Evolutionary conservation across 2,888 invertebrate species (phyloP).

Genomic region (Diachrysia chrysitis): DNA sequence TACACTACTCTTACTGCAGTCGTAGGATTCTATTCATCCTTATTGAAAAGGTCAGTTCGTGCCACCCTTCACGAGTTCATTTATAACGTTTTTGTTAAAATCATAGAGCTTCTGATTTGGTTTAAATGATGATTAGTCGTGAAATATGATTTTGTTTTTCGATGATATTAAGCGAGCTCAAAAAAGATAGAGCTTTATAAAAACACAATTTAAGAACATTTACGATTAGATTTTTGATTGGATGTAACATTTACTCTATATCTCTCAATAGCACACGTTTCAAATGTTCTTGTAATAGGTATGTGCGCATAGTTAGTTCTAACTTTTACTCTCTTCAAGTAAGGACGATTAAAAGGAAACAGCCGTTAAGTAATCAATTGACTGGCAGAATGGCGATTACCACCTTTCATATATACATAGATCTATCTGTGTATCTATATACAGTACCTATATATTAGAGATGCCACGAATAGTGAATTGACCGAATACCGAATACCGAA

Average conservation of each 20-base stretch:
- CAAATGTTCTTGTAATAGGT: too few species aligned
- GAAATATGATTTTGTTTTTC: not conserved
- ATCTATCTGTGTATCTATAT: not conserved
- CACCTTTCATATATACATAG: not conserved
- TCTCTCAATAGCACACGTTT: too few species aligned
- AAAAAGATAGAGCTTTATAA: not conserved
- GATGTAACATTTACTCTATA: too few species aligned
- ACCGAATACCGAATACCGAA: too few species aligned
- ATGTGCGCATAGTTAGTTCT: too few species aligned
- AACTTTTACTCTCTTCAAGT: not conserved
- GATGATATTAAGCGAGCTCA: not conserved
- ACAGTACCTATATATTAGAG: not conserved
- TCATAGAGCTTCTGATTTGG: conserved; percentile 46
- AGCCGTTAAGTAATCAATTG: not conserved
- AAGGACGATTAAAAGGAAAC: not conserved
- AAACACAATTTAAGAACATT: not conserved
- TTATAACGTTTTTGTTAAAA: conserved; percentile 42
- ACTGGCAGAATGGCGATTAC: not conserved
- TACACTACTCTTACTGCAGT: conserved; percentile 16
- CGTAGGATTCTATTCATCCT: conserved; percentile 27
- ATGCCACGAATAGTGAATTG: too few species aligned
- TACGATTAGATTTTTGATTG: not conserved
- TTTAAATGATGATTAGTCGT: conserved; percentile 17
- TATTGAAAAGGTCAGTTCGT: conserved; percentile 50
- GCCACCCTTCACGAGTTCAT: conserved; percentile 51